Percentiles rank a stretch among this genome's conserved stretches.
Conservation (phyloP, 2,113 vertebrate species). For the Cnemophilus loriae region DNA sequence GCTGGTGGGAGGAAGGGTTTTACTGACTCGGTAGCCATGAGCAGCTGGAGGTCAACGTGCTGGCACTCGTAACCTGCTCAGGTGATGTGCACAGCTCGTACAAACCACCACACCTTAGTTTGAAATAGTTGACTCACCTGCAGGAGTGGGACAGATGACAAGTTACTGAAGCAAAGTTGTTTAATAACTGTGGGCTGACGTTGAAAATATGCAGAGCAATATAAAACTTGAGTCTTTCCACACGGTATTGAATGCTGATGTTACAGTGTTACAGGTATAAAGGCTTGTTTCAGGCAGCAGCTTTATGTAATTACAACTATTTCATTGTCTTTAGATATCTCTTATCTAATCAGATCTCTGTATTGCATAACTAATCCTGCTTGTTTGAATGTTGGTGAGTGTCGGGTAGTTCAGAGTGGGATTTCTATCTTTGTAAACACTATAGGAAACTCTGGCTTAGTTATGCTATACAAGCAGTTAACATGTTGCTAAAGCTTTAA, state of each 20-base stretch:
- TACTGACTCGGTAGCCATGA: background rate
- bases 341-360: background rate
- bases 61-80: background rate
- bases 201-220: background rate
- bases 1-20: background rate
- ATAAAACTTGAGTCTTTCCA: background rate
- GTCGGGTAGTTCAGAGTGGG: background rate
- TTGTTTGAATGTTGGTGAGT: background rate
- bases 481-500: background rate
- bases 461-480: background rate
- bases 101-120: background rate
- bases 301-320: background rate
- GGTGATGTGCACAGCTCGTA: rapidly evolving
- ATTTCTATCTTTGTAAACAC: background rate
- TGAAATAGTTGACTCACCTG: background rate
- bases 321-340: background rate
- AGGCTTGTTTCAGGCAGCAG: background rate
- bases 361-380: background rate
- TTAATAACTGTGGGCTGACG: background rate
- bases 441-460: background rate
- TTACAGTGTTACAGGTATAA: background rate
- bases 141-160: background rate
- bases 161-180: background rate
- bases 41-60: background rate
- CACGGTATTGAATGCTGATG: rapidly evolving